Evolutionary conservation across 2,113 vertebrate genomes (phyloP).

Genomic region (Prionailurus bengalensis): DNA sequence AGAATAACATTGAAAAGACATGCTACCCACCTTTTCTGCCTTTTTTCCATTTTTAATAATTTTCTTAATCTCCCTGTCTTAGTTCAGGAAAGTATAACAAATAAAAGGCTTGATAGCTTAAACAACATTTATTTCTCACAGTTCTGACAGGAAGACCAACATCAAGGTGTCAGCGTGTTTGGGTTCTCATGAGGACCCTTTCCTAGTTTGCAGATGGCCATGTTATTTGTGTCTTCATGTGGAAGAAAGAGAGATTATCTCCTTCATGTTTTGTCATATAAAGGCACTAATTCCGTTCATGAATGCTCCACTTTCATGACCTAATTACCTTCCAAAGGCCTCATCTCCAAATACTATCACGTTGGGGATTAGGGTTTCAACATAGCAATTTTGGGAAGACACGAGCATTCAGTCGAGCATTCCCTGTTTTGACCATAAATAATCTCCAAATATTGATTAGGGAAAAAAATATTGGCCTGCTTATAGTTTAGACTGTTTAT

Average conservation of each 20-base stretch:
- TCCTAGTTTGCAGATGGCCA: background rate
- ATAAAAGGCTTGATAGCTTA: background rate
- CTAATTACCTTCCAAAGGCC: background rate
- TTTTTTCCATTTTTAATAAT: background rate
- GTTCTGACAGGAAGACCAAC: background rate
- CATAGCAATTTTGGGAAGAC: background rate
- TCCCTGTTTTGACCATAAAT: background rate
- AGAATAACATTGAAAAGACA: background rate
- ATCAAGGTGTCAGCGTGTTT: background rate
- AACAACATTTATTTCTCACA: background rate
- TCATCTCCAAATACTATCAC: background rate
- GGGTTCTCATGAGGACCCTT: background rate
- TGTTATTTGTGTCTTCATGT: background rate
- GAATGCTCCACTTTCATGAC: background rate
- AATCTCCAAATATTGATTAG: conserved; percentile 7
- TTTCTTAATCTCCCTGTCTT: background rate
- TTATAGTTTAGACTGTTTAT: background rate
- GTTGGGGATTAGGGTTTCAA: background rate
- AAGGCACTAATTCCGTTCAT: background rate
- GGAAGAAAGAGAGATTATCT: background rate
- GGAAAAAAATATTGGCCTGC: background rate
- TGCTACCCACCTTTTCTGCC: background rate
- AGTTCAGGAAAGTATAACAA: background rate
- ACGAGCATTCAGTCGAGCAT: background rate
- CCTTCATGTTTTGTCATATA: background rate